A percentile compares a stretch with the other conserved stretches of the same genome.
Evolutionary conservation across 2,797 vertebrate genomes (phyloP).

Genomic region (Acrossocheilus wenchowensis): DNA sequence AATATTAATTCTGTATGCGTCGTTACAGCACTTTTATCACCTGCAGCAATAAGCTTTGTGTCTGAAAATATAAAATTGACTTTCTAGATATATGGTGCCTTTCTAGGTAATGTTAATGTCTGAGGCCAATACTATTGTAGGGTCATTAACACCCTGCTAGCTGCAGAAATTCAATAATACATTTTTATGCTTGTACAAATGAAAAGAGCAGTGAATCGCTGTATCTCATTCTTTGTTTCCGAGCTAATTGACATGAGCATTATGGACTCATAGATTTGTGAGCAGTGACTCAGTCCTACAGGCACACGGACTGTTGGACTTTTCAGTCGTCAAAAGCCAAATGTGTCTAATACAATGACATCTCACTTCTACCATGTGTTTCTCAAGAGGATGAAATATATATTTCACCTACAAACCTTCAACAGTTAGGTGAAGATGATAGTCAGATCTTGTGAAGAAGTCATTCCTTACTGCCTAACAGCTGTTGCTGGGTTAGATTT

Average conservation of each 20-base stretch:
- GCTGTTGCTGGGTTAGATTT: background rate
- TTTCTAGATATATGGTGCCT: background rate
- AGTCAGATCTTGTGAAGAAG: background rate
- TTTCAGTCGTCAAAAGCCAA: conserved; percentile 13
- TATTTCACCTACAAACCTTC: background rate
- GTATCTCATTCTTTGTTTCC: conserved; percentile 7
- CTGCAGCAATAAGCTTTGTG: background rate
- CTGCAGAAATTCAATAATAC: conserved; percentile 39
- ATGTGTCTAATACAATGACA: conserved; percentile 17
- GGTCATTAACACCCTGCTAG: conserved; percentile 40
- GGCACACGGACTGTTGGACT: background rate
- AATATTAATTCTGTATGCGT: background rate
- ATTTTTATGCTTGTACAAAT: conserved; percentile 30
- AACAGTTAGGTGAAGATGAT: background rate
- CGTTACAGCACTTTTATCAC: background rate
- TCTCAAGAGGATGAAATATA: background rate
- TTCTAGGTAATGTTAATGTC: conserved; percentile 28
- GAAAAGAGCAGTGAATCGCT: conserved; percentile 17
- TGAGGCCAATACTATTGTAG: conserved; percentile 6
- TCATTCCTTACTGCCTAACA: background rate
- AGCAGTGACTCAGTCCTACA: background rate
- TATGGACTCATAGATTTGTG: conserved; percentile 30
- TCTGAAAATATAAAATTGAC: conserved; percentile 15
- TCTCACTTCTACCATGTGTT: background rate
- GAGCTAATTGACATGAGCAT: conserved; percentile 35